Evolutionary conservation across 1,140 invertebrate species (phyloP).

Genomic region (Lepidurus arcticus): DNA sequence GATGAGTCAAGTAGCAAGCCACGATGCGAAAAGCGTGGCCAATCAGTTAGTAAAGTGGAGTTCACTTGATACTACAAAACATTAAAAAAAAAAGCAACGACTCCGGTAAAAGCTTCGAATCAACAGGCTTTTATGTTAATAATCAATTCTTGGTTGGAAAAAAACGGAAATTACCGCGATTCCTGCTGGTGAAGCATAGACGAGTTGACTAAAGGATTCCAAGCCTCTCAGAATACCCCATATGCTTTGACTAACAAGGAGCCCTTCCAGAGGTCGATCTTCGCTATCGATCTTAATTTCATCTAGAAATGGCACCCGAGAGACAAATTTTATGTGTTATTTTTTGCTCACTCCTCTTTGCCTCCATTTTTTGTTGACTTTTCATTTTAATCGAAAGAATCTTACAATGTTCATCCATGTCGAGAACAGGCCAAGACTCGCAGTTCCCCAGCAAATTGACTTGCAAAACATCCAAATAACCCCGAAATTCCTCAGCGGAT

Average conservation of each 20-base stretch:
- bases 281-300: conserved; percentile 47
- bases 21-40: conserved; percentile 65
- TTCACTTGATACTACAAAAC: conserved; percentile 43
- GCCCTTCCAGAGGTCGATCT: conserved; percentile 41
- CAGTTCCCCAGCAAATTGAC: conserved; percentile 53
- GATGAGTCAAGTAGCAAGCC: conserved; percentile 77
- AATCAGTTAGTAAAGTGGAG: conserved; percentile 58
- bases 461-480: conserved; percentile 46
- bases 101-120: neutral
- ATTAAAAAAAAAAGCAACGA: neutral
- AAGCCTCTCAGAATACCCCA: conserved; percentile 74
- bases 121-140: conserved; percentile 19
- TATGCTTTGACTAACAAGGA: conserved; percentile 47
- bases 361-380: conserved; percentile 32
- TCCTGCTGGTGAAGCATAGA: conserved; percentile 49
- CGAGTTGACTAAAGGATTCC: conserved; percentile 69
- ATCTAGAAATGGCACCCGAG: conserved; percentile 42
- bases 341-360: neutral
- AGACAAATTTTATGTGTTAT: conserved; percentile 34
- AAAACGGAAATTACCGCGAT: conserved; percentile 44
- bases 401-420: conserved; percentile 68
- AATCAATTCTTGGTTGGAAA: conserved; percentile 38
- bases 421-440: conserved; percentile 52
- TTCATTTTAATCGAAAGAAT: conserved; percentile 27
- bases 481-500: conserved; percentile 41